Evolutionary conservation across 1,140 invertebrate species (phyloP).

Genomic region (Rhyzopertha dominica): DNA sequence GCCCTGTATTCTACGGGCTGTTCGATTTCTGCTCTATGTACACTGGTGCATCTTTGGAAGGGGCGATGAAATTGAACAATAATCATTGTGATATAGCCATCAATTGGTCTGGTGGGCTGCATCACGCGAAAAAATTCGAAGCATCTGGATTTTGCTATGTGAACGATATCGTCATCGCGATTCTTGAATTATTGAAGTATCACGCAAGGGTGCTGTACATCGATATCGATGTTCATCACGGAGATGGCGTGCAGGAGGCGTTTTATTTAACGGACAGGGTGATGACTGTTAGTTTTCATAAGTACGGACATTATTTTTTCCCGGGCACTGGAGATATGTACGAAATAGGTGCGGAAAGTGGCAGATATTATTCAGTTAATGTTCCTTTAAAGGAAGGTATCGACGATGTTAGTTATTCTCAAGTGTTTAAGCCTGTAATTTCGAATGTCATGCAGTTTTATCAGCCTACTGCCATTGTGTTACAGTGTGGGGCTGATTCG

Average conservation of each 20-base stretch:
- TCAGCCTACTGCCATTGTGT: conserved; percentile 92
- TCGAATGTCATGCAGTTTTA: conserved; percentile 95
- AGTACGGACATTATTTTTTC: conserved; percentile 98
- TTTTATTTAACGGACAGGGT: conserved; percentile 98
- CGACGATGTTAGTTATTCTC: conserved; percentile 88
- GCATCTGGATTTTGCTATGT: conserved; percentile 96
- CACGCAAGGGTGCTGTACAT: conserved; percentile 96
- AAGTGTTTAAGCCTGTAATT: conserved; percentile 93
- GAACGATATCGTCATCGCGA: conserved; percentile 98
- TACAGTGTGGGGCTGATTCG: conserved; percentile 98
- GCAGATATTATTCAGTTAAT: conserved; percentile 94
- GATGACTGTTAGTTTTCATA: conserved; percentile 99
- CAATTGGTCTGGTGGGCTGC: conserved; percentile 98
- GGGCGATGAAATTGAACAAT: conserved; percentile 92
- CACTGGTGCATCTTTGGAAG: conserved; percentile 91
- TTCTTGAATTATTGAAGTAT: conserved; percentile 93
- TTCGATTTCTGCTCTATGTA: conserved; percentile 99
- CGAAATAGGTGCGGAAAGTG: conserved; percentile 89
- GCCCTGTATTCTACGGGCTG: conserved; percentile 97
- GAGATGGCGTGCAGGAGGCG: conserved; percentile 98
- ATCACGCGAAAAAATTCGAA: conserved; percentile 99
- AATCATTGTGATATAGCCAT: conserved; percentile 95
- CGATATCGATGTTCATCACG: conserved; percentile 99
- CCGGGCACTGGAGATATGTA: conserved; percentile 99
- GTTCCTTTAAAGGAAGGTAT: conserved; percentile 96